Evolutionary conservation across 2,888 invertebrate species (phyloP), one percentile per base, ranked within the genome.

Genomic region (Blastobasis adustella): DNA sequence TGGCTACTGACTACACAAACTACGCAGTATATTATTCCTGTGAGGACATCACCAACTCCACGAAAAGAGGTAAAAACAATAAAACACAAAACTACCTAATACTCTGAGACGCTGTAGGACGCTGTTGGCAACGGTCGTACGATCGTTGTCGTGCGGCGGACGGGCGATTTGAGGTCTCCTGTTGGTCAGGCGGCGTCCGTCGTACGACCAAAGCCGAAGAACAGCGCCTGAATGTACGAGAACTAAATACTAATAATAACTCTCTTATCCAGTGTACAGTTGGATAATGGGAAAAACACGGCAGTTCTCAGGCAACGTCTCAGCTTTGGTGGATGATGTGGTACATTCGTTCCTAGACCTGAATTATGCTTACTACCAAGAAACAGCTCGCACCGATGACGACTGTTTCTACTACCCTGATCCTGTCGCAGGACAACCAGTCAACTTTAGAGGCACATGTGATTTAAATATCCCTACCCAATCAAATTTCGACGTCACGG

Each of bases 11-110:
- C 67, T 94, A 93, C 65, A 72, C 72, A 0, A 86, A 77, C 55
- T 93, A 90, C 61, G 89, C 92, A 0, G 84, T 93, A 0, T 90
- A 92, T 0, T 93, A 92, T 83, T 89, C 90, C 10, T 94, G 94
- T 64, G 70, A 72, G 0, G 80, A 91, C 63, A 72, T 90, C 4
- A 65, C 66, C 6, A 65, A 83, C 44, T 66, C 88, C 46, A 62
- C 65, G 43, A 90, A 81, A 67, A 72, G 79, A 73, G 79, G 91
- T 91, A 77, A 76, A 75, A 10, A 37, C 23, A 23, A 23, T 23
- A 23, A 23, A 23, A 23, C 23, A 23, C 23, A 23, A 23, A 23
- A 23, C 23, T 23, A 23, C 23, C 23, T 23, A 23, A 23, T 23
- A 23, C 23, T 23, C 23, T 23, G 23, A 23, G 23, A 23, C 23